Conservation (phyloP, 2,888 invertebrate genomes). For the Orthosia gothica region DNA sequence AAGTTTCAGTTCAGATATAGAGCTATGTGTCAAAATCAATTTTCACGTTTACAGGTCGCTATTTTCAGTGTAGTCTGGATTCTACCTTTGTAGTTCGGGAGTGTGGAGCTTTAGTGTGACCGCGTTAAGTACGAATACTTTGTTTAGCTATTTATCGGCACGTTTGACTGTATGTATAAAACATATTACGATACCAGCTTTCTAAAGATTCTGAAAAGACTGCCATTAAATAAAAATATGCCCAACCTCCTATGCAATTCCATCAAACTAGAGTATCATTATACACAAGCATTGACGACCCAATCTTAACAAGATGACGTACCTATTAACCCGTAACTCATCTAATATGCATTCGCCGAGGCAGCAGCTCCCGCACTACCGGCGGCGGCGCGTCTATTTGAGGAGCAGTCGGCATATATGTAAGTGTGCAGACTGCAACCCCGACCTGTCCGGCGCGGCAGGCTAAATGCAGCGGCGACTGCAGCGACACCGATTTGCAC, state of each 20-base stretch:
- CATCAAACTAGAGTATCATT: neutral
- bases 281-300: neutral
- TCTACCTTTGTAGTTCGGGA: constrained; percentile 72
- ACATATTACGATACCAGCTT: neutral
- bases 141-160: neutral
- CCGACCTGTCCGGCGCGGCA: constrained; percentile 79
- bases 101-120: constrained; percentile 29
- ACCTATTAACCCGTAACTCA: neutral
- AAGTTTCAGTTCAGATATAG: constrained; percentile 80
- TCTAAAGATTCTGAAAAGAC: no score
- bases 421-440: constrained; percentile 67
- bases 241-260: no score
- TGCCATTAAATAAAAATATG: neutral
- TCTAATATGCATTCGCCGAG: constrained; percentile 1
- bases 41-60: constrained; percentile 87
- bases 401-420: constrained; percentile 74
- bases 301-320: neutral
- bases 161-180: neutral
- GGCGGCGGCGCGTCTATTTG: constrained; percentile 77
- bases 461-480: constrained; percentile 84
- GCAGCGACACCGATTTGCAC: constrained; percentile 89
- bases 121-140: neutral
- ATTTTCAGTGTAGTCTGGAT: constrained; percentile 84
- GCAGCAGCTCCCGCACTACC: constrained; percentile 68
- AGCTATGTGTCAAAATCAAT: constrained; percentile 88